Evolutionary conservation across 2,888 invertebrate genomes (phyloP), one percentile per base, ranked within the genome.

Genomic region (Chaitophorus viminalis): DNA sequence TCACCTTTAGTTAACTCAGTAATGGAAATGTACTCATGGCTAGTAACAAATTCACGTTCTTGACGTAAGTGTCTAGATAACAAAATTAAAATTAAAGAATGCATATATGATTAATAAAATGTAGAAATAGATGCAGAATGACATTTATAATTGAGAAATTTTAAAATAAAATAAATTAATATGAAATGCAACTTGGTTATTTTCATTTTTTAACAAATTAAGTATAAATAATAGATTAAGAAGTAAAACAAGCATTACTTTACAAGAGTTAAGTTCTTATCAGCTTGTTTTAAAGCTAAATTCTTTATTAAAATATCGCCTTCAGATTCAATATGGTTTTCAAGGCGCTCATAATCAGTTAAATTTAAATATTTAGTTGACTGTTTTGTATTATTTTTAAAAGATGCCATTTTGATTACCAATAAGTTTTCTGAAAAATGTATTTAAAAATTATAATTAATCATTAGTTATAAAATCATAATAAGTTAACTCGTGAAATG

Each of bases 271-370:
- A 90, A 89, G 86, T 90, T 89, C 5, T 91, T 91, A 88, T 90
- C 90, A 65, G 90, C 87, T 90, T 92, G 92, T 89, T 92, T 92
- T 77, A 90, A 89, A 18, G 90, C 90, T 89, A 92, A 90, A 75
- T 91, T 88, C 90, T 92, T 92, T 60, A 92, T 91, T 14, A 91
- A 90, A 46, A 90, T 79, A 89, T 92, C 91, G 17, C 90, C 91
- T 83, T 91, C 91, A 6, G 91, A 91, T 65, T 91, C 89, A 11
- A 91, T 89, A 90, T 91, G 91, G 21, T 60, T 77, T 29, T 89
- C 82, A 79, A 84, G 82, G n/a, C 70, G 72, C 52, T 88, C 88
- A 75, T 60, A 87, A 65, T 87, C 87, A 39, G 36, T 87, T 46
- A 87, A 31, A 33, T 74, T 87, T 17, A 87, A 81, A 46, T 87